Base-by-base conservation (phyloP, 2,888 invertebrate genomes). In the Coleophora flavipennella region DNA sequence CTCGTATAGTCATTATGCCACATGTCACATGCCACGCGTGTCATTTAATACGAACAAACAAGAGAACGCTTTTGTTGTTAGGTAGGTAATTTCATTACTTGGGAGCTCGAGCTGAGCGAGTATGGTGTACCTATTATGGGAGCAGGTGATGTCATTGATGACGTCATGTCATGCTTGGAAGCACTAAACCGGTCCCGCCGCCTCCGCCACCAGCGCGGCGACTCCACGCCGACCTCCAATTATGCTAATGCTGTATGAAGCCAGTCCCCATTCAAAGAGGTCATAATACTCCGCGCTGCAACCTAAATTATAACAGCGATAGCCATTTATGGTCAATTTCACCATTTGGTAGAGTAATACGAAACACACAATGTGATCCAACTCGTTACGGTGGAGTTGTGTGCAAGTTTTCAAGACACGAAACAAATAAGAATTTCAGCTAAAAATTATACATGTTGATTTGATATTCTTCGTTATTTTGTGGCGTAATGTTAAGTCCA, bases 191-290 rank as follows among this genome's bases (percentile, higher is more conserved):
- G 72, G 80, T 79, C 68, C 66, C 53, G 53, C 48, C 53, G 46
- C 49, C 44, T 41, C 47, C 53, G 55, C 50, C 45, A 27, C 27
- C 28, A 10, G 8, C 28, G 55, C 47, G 43, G 45, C 52, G 20
- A 20, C 20, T 20, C 20, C 20, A 48, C 51, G 65, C 45, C 64
- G 76, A 69, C 80, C 81, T 80, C 79, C 74, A 79, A 74, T 78
- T 79, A 78, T 78, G 77, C 60, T 68, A 80, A 79, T 80, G 57
- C 55, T 57, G 62, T 59, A 62, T 62, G 57, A 57, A 55, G 61
- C 58, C 59, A 63, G 55, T 67, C 63, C 59, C 66, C 51, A 46
- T 48, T 45, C 41, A 41, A 44, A 50, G 48, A 45, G 53, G 48
- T 59, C 53, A 55, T 59, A 53, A 46, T 40, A 51, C 42, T 29